Evolutionary conservation across 2,888 invertebrate genomes (phyloP), one percentile per base, ranked within the genome.

Genomic region (Alviniconcha strummeri): DNA sequence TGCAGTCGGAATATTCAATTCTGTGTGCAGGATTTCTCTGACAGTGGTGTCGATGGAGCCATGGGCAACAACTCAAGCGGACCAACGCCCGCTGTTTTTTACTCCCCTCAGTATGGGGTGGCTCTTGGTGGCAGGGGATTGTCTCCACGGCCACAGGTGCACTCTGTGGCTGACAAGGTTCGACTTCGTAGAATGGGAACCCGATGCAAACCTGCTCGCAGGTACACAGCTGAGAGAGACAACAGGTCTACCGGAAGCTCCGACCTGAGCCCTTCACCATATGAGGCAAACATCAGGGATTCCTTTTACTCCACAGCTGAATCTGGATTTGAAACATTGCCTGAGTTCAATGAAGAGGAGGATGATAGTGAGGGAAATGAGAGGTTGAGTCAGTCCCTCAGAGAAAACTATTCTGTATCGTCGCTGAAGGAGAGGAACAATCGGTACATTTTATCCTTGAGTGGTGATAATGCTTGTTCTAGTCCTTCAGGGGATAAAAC

Each of bases 401-500:
- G 90, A 80, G 91, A 90, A 19, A 92, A 91, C 84, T 90, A 88
- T 81, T 90, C 90, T 84, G 89, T 91, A 5, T 87, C 87, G 8
- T 91, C 91, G 17, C 82, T 91, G 82, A 87, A 88, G 80, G 91
- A 91, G 83, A 89, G 89, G 64, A 89, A 88, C 77, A 82, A 86
- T 11, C 74, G 84, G 69, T 84, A 83, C 56, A 75, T 83, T 17
- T 67, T 71, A 3, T 67, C 77, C 69, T 13, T 15, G 4, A 52
- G 19, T n/a, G 82, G 57, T 82, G 60, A 80, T 69, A 69, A 67
- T 75, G 77, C 80, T 60, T 81, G 80, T 60, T 76, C 67, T 69
- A 13, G 84, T 80, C 55, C 86, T 82, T 36, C 83, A 67, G 78
- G 82, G 83, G 64, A 7, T 78, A n/a, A 83, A 60, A 81, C 9